phyloP scores from a whole-genome alignment of 2,888 invertebrate species.

The Colletes collaris region DNA sequence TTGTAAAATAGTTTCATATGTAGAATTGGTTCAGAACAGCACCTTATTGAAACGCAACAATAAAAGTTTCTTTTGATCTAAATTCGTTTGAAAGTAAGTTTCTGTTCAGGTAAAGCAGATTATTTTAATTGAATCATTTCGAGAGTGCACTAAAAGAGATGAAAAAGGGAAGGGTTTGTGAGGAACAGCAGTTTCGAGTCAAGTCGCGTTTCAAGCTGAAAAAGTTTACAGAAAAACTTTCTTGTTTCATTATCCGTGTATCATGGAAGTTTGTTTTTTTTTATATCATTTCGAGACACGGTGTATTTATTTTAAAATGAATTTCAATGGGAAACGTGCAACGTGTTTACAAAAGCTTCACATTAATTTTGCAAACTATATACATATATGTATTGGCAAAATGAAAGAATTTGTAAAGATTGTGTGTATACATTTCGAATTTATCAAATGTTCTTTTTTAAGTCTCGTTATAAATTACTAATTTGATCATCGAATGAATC shows the following conservation, averaged over 20 bases:
- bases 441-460: no score
- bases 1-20: no score
- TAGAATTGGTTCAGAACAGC: background rate
- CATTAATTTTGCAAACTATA: background rate
- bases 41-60: constrained; percentile 2
- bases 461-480: no score
- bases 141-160: constrained; percentile 7
- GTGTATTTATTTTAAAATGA: constrained; percentile 19
- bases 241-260: constrained; percentile 35
- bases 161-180: background rate
- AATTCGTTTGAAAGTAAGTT: constrained; percentile 35
- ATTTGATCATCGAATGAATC: no score
- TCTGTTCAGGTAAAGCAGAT: constrained; percentile 16
- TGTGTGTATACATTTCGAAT: no score
- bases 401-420: background rate
- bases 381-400: background rate
- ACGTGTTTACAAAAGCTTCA: background rate
- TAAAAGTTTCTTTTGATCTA: constrained; percentile 26
- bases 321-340: constrained; percentile 8
- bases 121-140: constrained; percentile 37
- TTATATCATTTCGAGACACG: constrained; percentile 16
- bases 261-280: constrained; percentile 32
- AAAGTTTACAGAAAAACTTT: constrained; percentile 33
- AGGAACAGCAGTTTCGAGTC: constrained; percentile 26
- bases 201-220: constrained; percentile 12